Evolutionary conservation across 2,797 vertebrate genomes (phyloP).

Genomic region (Clarias laeviceps): DNA sequence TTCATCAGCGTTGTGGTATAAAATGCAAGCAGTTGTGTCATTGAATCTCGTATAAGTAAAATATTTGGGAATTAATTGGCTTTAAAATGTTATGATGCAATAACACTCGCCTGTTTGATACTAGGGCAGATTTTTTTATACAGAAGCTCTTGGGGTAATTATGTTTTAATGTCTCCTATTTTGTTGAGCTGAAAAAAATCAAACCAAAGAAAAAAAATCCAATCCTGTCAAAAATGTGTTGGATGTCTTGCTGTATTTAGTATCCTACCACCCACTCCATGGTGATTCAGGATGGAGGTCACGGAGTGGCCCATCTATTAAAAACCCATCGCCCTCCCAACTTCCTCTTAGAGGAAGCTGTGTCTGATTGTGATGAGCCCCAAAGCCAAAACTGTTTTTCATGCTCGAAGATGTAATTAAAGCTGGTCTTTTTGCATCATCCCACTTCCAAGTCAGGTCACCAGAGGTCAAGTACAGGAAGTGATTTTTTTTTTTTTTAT

Average conservation of each 20-base stretch:
- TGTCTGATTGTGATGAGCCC: conserved; percentile 46
- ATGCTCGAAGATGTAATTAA: conserved; percentile 20
- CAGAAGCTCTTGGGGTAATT: background rate
- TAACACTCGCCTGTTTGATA: background rate
- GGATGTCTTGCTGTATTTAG: background rate
- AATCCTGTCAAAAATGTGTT: background rate
- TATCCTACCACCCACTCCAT: background rate
- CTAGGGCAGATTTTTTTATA: background rate
- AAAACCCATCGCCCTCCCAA: background rate
- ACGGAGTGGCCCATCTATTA: conserved; percentile 8
- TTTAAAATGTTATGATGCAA: background rate
- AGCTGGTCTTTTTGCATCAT: conserved; percentile 1
- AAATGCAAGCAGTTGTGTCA: background rate
- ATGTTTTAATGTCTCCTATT: background rate
- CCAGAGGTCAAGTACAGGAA: background rate
- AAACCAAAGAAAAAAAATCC: too few relatives aligned
- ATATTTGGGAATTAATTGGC: background rate
- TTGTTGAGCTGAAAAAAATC: background rate
- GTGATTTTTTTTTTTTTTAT: background rate
- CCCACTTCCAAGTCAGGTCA: background rate
- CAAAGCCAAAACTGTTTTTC: conserved; percentile 43
- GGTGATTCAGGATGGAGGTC: background rate
- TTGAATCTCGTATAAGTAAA: background rate
- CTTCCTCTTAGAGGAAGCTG: conserved; percentile 45
- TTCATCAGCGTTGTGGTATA: too few relatives aligned